phyloP scores from a whole-genome alignment of 2,797 vertebrate genomes.

The Carcharodon carcharias region DNA sequence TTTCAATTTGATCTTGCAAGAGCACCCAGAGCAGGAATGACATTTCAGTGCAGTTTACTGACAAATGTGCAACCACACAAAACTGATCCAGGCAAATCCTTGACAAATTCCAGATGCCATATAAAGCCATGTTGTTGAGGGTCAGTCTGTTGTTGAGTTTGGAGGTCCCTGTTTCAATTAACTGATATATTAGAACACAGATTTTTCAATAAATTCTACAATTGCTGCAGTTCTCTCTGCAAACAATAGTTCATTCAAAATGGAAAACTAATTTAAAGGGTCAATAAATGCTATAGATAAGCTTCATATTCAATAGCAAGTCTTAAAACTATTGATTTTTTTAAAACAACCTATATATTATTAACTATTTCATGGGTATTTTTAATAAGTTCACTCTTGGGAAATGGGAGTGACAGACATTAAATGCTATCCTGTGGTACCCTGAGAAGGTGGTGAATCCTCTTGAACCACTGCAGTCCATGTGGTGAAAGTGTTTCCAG shows the following conservation, averaged over 20 bases:
- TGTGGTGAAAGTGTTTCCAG: not conserved
- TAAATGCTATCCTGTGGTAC: not conserved
- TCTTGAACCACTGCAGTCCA: not conserved
- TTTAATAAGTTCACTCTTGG: not conserved
- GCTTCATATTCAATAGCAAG: not conserved
- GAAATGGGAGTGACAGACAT: not conserved
- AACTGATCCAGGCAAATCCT: not conserved
- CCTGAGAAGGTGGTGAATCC: not conserved
- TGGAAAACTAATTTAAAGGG: not conserved
- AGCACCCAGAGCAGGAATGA: not conserved
- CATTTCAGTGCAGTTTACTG: not conserved
- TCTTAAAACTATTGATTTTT: not conserved
- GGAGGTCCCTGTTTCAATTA: not conserved
- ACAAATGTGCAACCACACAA: not conserved
- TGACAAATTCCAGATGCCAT: not conserved
- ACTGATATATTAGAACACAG: not conserved
- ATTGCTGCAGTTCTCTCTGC: not conserved
- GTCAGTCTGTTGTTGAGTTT: not conserved
- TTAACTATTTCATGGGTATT: not conserved
- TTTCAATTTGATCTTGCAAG: not conserved
- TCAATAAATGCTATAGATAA: not conserved
- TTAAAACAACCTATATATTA: not conserved
- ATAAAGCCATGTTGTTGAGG: not conserved
- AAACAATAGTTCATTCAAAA: not conserved
- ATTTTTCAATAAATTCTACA: not conserved